Base-by-base conservation (phyloP, 2,797 vertebrate genomes). In the Megalops cyprinoides region DNA sequence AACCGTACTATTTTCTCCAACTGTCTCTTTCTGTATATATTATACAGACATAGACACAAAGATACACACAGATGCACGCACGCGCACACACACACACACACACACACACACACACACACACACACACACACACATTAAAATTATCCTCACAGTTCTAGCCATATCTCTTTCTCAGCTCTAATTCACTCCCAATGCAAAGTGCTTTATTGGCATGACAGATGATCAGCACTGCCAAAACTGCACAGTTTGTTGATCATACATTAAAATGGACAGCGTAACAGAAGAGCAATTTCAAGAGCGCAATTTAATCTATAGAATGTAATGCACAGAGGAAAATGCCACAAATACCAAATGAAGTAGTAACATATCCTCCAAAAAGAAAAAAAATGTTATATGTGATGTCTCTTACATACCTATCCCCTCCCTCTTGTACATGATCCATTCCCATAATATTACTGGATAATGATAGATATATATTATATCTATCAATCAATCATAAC, bases 191-290 rank as follows among this genome's bases (percentile, higher is more conserved):
- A 76, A 55, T 53, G 73, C 74, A 67, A 53, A 67, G 58, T 76
- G 79, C 74, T 76, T 81, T 76, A 65, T 76, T 81, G 79, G 74
- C 79, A 65, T 60, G 46, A 74, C 34, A 18, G 46, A 48, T 31
- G 74, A 75, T 34, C 48, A 67, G 15, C 74, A 53, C 46, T 44
- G 46, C 79, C 60, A 76, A 76, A 81, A 74, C 46, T 23, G 67
- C n/a, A 42, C 60, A 44, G 46, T 48, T 74, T 49, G 48, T 74
- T 48, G 25, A 20, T 25, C 46, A 48, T 51, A 76, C 56, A 56
- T 75, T 48, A 80, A 76, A 75, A n/a, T 69, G 25, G 46, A 31
- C 44, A 74, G n/a, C n/a, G 44, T 39, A 76, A 58, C 79, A 67
- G 46, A 51, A 67, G 14, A n/a, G 44, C 74, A 76, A 81, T 65